phyloP scores from a whole-genome alignment of 2,888 invertebrate species.

The Osedax fenrisi region DNA sequence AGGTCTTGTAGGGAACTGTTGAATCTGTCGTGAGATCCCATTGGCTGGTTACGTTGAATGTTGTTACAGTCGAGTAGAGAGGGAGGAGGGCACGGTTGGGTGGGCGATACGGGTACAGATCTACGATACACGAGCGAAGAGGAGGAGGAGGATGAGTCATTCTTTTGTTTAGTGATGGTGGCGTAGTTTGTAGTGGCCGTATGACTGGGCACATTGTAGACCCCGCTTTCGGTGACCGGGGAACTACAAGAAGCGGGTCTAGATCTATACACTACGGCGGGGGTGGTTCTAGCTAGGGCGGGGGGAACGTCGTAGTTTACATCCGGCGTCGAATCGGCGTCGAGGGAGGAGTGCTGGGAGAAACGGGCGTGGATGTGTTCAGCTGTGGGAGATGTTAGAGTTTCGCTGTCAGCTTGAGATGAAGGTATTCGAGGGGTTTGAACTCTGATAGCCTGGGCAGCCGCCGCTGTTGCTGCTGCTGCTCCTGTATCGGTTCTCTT shows the following conservation, averaged over 20 bases:
- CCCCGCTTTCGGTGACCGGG: neutral
- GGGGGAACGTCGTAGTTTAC: neutral
- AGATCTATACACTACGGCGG: neutral
- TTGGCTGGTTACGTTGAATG: no score
- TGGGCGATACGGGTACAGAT: neutral
- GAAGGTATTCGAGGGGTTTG: neutral
- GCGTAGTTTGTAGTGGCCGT: neutral
- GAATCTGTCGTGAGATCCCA: neutral
- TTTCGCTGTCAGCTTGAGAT: neutral
- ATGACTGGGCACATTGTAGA: neutral
- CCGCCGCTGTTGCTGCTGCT: neutral
- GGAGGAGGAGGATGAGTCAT: neutral
- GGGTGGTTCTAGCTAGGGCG: no score
- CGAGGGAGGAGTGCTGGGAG: neutral
- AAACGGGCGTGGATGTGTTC: no score
- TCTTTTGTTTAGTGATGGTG: no score
- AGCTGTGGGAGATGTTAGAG: neutral
- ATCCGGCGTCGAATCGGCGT: neutral
- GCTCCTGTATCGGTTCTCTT: neutral
- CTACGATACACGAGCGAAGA: neutral
- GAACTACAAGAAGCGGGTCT: neutral
- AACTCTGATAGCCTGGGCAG: neutral
- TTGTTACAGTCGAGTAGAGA: neutral
- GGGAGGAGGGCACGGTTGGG: neutral
- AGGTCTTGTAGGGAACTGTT: neutral